Evolutionary conservation across 2,888 invertebrate genomes (phyloP).

Genomic region (Lycophotia porphyrea): DNA sequence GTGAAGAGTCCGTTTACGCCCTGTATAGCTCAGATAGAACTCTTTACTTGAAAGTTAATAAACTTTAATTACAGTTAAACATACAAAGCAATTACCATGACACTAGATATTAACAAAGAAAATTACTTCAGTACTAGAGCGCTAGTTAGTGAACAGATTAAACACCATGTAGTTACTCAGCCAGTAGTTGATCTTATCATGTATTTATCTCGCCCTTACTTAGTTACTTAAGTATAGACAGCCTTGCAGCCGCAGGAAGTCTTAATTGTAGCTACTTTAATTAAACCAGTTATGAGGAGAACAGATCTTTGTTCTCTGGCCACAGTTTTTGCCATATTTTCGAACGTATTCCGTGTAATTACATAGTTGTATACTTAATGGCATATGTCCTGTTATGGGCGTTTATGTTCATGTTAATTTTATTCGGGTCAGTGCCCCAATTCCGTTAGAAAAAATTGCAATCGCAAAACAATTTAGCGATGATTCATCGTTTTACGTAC

Average conservation of each 20-base stretch:
- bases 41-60: conserved; percentile 24
- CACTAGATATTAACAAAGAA: conserved; percentile 44
- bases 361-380: conserved; percentile 43
- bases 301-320: conserved; percentile 69
- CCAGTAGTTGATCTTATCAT: conserved; percentile 43
- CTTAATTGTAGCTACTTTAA: conserved; percentile 79
- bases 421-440: conserved; percentile 68
- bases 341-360: conserved; percentile 42
- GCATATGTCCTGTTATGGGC: conserved; percentile 39
- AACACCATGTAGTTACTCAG: conserved; percentile 17
- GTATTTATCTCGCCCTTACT: conserved; percentile 58
- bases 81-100: conserved; percentile 32
- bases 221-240: conserved; percentile 53
- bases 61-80: conserved; percentile 24
- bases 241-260: conserved; percentile 79
- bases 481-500: conserved; percentile 60
- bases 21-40: conserved; percentile 3
- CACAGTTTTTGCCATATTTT: conserved; percentile 53
- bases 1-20: too few species aligned
- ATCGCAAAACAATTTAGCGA: conserved; percentile 41
- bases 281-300: conserved; percentile 76
- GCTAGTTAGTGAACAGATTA: conserved; percentile 45
- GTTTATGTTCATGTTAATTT: conserved; percentile 53
- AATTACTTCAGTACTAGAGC: conserved; percentile 27
- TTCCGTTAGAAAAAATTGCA: conserved; percentile 62